Base-by-base conservation (phyloP, 1,140 invertebrate genomes). In the Caerostris darwini region DNA sequence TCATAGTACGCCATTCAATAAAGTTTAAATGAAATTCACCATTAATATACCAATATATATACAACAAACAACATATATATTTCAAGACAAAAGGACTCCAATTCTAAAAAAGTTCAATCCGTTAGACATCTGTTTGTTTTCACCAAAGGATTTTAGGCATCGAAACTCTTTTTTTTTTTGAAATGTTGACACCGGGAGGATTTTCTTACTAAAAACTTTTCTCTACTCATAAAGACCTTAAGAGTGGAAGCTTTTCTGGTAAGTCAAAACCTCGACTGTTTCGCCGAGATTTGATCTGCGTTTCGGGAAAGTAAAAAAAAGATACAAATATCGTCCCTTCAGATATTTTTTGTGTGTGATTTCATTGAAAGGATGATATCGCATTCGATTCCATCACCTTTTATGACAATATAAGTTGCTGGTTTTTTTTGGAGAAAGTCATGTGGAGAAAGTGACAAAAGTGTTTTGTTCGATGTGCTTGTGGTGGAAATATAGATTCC, bases 161-260 rank as follows among this genome's bases (percentile, higher is more conserved):
- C 69, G 69, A 34, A 77, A 77, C 50, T n/a, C n/a, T n/a, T 77
- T 34, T 34, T 12, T 10, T 77, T 34, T 7, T 50, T 12, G 19
- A 77, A 34, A 77, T 77, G 8, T 77, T 77, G 69, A 77, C 69
- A 77, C 69, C 4, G 14, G 34, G 50, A 50, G 69, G 10, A 77
- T 77, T 77, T 77, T 77, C 69, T 77, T 77, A 12, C 69, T 34
- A 77, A 10, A 77, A 77, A 77, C 69, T 50, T 77, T 77, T 77
- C 34, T 77, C 19, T 77, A 77, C 69, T 77, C 69, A 77, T 77
- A 77, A 77, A 77, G 69, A 7, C 12, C 10, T 12, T 34, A 10
- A 77, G 69, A 77, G 50, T 77, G 50, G 69, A 77, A 77, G 69
- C 69, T 77, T 77, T 77, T 34, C 10, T 50, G 50, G 69, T 50